Evolutionary conservation across 2,888 invertebrate species (phyloP).

Genomic region (Amphipoea lucens): DNA sequence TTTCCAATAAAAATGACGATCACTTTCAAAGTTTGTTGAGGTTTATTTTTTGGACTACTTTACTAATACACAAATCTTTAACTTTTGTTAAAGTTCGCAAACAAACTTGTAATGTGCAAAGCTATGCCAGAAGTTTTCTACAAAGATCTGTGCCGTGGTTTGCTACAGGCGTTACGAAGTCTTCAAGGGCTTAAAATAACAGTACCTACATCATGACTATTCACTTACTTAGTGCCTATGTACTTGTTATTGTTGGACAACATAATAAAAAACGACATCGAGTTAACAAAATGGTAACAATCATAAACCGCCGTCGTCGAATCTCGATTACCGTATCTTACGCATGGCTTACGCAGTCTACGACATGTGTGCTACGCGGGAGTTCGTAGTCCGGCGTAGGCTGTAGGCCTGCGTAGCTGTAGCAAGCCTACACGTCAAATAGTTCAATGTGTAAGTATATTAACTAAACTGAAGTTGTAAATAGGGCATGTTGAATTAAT

Average conservation of each 20-base stretch:
- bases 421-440: slow-evolving; percentile 34
- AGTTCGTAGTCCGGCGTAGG: slow-evolving; percentile 36
- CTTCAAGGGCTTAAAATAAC: slow-evolving; percentile 3
- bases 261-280: slow-evolving; percentile 4
- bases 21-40: slow-evolving; percentile 17
- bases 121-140: slow-evolving; percentile 16
- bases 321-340: slow-evolving; percentile 7
- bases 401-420: slow-evolving; percentile 39
- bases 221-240: too few species aligned
- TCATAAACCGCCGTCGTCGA: background rate
- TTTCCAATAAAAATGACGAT: slow-evolving; percentile 35
- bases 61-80: slow-evolving; percentile 4
- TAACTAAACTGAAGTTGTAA: slow-evolving; percentile 33
- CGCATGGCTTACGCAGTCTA: slow-evolving; percentile 26
- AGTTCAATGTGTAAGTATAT: slow-evolving; percentile 12
- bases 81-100: slow-evolving; percentile 19
- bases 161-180: slow-evolving; percentile 16
- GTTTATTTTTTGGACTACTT: slow-evolving; percentile 13
- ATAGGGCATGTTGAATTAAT: slow-evolving; percentile 43
- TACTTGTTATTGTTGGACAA: slow-evolving; percentile 7
- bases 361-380: slow-evolving; percentile 24
- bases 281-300: background rate
- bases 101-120: slow-evolving; percentile 20
- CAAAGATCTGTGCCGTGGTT: slow-evolving; percentile 6
- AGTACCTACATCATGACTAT: slow-evolving; percentile 10